Percentiles rank a stretch among this genome's conserved stretches.
Conservation (phyloP, 2,888 invertebrate genomes). For the Drosophila pseudotalamancana region DNA sequence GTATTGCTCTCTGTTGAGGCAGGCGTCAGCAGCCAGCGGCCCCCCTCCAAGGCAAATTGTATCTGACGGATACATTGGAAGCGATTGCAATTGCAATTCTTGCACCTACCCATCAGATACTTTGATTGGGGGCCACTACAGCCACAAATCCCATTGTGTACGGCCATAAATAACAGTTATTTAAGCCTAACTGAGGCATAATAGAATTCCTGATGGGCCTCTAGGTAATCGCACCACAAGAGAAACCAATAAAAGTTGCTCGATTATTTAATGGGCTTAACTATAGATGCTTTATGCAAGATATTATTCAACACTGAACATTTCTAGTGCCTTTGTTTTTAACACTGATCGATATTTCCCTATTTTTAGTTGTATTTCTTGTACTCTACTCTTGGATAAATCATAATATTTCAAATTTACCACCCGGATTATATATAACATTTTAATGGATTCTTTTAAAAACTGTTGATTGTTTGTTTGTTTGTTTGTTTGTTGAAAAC, state of each 20-base stretch:
- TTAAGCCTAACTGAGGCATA: constrained; percentile 2
- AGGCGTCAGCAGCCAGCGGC: constrained; percentile 31
- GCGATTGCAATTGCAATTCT: constrained; percentile 38
- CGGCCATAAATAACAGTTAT: constrained; percentile 25
- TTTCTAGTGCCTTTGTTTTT: neutral
- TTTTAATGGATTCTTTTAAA: neutral
- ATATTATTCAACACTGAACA: neutral
- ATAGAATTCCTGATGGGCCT: constrained; percentile 16
- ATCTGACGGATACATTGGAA: constrained; percentile 24
- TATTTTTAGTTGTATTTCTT: too few species aligned
- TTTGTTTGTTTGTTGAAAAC: too few species aligned
- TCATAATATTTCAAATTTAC: neutral
- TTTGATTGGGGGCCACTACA: constrained; percentile 60
- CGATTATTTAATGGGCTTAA: neutral
- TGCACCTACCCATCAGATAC: constrained; percentile 52
- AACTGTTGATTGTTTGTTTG: too few species aligned
- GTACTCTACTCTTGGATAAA: too few species aligned
- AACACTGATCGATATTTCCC: too few species aligned
- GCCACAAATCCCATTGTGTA: constrained; percentile 8
- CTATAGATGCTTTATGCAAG: neutral
- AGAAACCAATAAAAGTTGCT: constrained; percentile 9
- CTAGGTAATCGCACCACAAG: neutral
- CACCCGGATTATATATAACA: neutral
- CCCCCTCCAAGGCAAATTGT: constrained; percentile 34
- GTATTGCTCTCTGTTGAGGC: constrained; percentile 54